Base-by-base conservation (phyloP, 2,113 vertebrate genomes). In the Cheirogaleus medius region DNA sequence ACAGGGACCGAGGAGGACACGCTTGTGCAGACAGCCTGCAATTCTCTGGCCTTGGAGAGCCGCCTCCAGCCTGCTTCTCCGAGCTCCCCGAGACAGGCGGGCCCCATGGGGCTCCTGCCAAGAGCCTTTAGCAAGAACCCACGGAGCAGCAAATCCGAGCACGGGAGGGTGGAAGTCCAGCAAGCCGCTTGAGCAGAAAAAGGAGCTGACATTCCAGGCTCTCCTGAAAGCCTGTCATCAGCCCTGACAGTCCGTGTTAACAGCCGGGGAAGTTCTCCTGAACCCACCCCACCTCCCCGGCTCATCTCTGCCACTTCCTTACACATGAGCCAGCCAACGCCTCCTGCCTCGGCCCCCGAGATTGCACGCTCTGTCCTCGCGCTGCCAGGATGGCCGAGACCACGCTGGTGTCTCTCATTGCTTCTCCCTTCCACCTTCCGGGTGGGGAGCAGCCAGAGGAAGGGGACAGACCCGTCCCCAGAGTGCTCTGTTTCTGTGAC, bases 251-350 rank as follows among this genome's bases (percentile, higher is more conserved):
- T 69, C n/a, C 18, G 7, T 69, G 18, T 37, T 39, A 12, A 39
- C 68, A 25, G 37, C 21, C 20, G 21, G 2, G 21, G 11, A 11
- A 37, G 20, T 3, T 39, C 21, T 23, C 12, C 37, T 71, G 39
- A 21, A 71, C n/a, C 37, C 2, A 1, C 39, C 10, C 37, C 21
- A 7, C 5, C 37, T 11, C 6, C 21, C 68, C 21, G 4, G 25
- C 37, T 1, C 11, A 25, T 39, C 21, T 12, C 21, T 71, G n/a
- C 5, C 10, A 0, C 21, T 39, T 6, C 0, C 37, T 71, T 1
- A 71, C 37, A 71, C 37, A 71, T 13, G 68, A 39, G 68, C 12
- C 10, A 5, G 37, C 68, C 12, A 6, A 21, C 4, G 20, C 37
- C n/a, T 71, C 4, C 68, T 6, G 10, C 37, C 20, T 71, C 68